Percentiles rank a stretch among this genome's conserved stretches.
These are phyloP conservation scores for Actinernus sp. DNA, from an alignment of 92 coral and sea anemone genomes.

Conservation along the genomic window DNA sequence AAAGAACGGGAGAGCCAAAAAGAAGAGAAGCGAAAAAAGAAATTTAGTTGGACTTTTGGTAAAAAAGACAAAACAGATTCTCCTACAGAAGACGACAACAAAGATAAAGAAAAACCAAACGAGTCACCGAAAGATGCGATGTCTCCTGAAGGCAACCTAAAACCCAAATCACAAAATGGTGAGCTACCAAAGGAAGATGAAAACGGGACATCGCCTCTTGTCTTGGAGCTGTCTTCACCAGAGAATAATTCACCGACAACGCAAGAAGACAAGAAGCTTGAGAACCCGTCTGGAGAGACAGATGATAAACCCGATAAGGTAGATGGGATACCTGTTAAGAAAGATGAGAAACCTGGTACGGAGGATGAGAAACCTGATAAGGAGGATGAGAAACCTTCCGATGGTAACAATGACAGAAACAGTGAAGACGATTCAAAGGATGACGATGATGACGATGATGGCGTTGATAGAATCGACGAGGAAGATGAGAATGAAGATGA, in stretches of 20 bases:
- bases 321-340: no score
- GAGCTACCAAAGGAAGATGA: neutral
- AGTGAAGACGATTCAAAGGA: conserved; percentile 7
- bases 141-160: no score
- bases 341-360: no score
- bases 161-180: conserved; percentile 1
- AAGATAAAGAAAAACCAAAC: neutral
- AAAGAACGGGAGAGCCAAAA: neutral
- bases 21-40: no score
- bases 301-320: neutral
- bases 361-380: neutral
- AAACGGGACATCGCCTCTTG: neutral
- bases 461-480: conserved; percentile 6
- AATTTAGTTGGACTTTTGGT: no score
- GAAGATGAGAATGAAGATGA: conserved; percentile 20
- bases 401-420: conserved; percentile 1
- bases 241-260: neutral
- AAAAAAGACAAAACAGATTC: neutral
- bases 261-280: neutral
- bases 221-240: neutral
- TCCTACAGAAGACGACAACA: neutral
- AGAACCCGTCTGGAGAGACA: no score
- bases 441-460: conserved; percentile 1
- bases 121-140: neutral
- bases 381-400: neutral